Evolutionary conservation across 37 sponge, comb jelly and placozoan genomes (phyloP).

Genomic region (Eunapius fragilis): DNA sequence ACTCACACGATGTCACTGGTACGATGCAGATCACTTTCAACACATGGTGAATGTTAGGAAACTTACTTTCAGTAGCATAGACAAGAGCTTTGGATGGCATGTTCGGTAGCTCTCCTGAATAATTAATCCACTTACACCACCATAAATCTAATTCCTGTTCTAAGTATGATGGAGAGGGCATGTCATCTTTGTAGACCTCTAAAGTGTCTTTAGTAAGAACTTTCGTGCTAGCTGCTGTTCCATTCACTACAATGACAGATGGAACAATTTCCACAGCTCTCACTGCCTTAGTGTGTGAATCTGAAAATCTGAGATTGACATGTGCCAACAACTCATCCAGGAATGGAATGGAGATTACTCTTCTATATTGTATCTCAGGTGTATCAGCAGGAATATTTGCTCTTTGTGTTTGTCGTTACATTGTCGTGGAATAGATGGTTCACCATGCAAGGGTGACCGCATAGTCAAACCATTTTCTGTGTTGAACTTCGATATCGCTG

Average conservation of each 20-base stretch:
- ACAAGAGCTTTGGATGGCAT: conserved; percentile 21
- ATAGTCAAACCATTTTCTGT: conserved; percentile 14
- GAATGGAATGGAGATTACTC: conserved; percentile 58
- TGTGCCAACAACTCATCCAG: conserved; percentile 43
- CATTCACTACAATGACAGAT: conserved; percentile 14
- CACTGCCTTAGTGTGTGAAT: conserved; percentile 18
- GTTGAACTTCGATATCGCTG: conserved; percentile 13
- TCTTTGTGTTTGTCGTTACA: conserved; percentile 45
- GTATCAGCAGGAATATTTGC: conserved; percentile 55
- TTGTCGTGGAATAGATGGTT: conserved; percentile 34
- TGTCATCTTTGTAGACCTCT: conserved; percentile 31
- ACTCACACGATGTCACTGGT: conserved; percentile 47
- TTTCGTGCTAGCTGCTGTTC: conserved; percentile 3
- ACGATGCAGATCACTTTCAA: conserved; percentile 16
- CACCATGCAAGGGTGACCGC: conserved; percentile 25
- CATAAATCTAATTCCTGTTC: conserved; percentile 52
- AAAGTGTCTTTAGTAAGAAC: conserved; percentile 10
- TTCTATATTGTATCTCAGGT: conserved; percentile 51
- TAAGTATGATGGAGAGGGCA: conserved; percentile 20
- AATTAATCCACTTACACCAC: conserved; percentile 22
- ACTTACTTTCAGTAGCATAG: conserved; percentile 24
- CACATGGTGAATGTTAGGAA: conserved; percentile 36
- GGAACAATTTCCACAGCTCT: conserved; percentile 35
- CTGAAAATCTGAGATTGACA: conserved; percentile 40
- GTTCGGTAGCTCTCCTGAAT: conserved; percentile 23